Base-by-base conservation (phyloP, 2,888 invertebrate species). In the Matsumyia berberina region DNA sequence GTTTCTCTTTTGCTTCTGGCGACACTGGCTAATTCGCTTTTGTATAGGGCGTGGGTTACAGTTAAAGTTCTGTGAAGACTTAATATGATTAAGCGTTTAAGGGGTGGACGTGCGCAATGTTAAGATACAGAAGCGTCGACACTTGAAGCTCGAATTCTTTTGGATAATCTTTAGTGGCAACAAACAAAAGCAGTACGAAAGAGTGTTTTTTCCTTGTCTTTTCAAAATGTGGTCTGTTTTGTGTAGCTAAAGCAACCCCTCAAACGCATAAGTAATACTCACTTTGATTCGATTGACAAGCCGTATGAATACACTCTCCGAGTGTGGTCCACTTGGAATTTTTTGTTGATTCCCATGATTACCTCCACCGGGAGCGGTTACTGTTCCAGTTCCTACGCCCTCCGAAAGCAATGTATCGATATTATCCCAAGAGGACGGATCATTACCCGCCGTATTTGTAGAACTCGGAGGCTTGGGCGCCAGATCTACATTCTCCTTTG, bases 251-350 rank as follows among this genome's bases (percentile, higher is more conserved):
- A n/a, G n/a, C n/a, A n/a, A 24, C 24, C 24, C 24, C 24, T 24
- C 2, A 24, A 24, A 24, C 4, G 4, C 4, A 29, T 24, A 31
- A 46, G 42, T 7, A 31, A 46, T 55, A 87, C 92, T 90, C 89
- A 96, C 96, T 94, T 98, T 98, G 74, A 99, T 97, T 89, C 98
- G 95, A 92, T 99, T 99, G 78, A 97, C 97, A 77, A 99, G 94
- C 87, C 99, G 94, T 90, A 99, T 94, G 91, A 99, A 98, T n/a
- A 99, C 97, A 7, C 98, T 97, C 91, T 99, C 98, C 88, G 98
- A 97, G 89, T 96, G 96, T 77, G 89, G 90, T 60, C 89, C 89
- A 67, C 77, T 89, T 2, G 90, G 87, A 19, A 90, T 87, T 76
- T 89, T 90, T 42, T 90, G 89, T 69, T 90, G 90, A 33, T 88